Base-by-base conservation (phyloP, 2,113 vertebrate species). In the Vulpes ferrilata region DNA sequence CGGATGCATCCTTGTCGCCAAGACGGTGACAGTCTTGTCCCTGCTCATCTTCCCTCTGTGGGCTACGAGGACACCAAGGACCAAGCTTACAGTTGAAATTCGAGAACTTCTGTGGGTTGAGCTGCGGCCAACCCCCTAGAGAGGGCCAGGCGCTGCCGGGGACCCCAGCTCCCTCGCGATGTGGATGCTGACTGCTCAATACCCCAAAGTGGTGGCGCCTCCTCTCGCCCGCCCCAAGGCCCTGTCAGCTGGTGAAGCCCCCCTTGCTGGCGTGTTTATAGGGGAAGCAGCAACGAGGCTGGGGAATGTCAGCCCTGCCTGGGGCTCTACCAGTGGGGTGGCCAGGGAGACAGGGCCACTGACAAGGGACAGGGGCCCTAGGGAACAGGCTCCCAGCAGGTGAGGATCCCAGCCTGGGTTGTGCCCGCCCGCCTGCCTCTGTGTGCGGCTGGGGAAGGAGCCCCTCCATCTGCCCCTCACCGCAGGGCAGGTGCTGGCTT, bases 181-280 rank as follows among this genome's bases (percentile, higher is more conserved):
- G 13, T 11, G 22, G 16, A 10, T 5, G 2, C 1, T 2, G 19
- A 65, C 25, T 15, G 22, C 11, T 53, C 7, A 17, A 5, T 8
- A 4, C 7, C 43, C 73, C 1, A 0, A 7, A 6, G 88, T 43
- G 9, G 0, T 12, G 25, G 43, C 1, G 4, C 27, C 35, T 12
- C 11, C 38, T 32, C 11, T 78, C 38, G 1, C 0, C 27, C 15
- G 15, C 10, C 30, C 9, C 11, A 67, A 38, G 23, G 7, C 83
- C 12, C 2, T 0, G 53, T 7, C 81, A 16, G 38, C 35, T 32
- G 7, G 25, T 0, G 8, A 51, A 17, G 11, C 1, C 32, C 25
- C 4, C 0, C 2, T 15, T 27, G 0, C 2, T 7, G 32, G 22
- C 15, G 30, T 3, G 0, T 10, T 8, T 32, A 78, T 7, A 19